Evolutionary conservation across 2,888 invertebrate genomes (phyloP), one percentile per base, ranked within the genome.

Genomic region (Drosophila dives): DNA sequence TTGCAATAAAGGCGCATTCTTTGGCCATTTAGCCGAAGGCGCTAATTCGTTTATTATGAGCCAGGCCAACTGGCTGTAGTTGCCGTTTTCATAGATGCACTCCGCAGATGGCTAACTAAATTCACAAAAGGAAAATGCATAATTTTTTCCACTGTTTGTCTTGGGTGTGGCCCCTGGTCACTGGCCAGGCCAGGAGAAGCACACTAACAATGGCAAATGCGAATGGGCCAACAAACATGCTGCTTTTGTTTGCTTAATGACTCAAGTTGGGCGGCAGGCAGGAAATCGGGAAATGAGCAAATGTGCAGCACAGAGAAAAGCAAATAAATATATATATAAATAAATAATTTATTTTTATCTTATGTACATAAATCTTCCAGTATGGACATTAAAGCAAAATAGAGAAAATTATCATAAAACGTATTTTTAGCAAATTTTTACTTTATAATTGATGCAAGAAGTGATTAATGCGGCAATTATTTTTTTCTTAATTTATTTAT

Each of bases 21-120:
- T 81, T 78, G 67, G 71, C 75, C 74, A 81, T 86, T 89, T 86
- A 81, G 87, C 86, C 86, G 62, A 80, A 84, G 86, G 86, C 86
- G 89, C 86, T 86, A 86, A 86, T 86, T 86, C 86, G 81, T 86
- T 86, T 86, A 86, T 89, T 86, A 86, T 81, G 82, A 82, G 76
- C 77, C 33, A n/a, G 64, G 64, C 77, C 75, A 75, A 64, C 71
- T 61, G 75, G 75, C 71, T 66, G 5, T 32, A 32, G 58, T 29
- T 60, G 64, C 48, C 48, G 15, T 29, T 51, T 54, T 51, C 61
- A 60, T 64, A 86, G 81, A 79, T 81, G 64, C 70, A 76, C 59
- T 73, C 76, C 73, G 56, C 78, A 82, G 86, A 87, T 85, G 84
- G 72, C 81, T 66, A 60, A 69, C 86, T 64, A 75, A 80, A 77